Base-by-base conservation (phyloP, 2,113 vertebrate species). In the Lasiurus cinereus region DNA sequence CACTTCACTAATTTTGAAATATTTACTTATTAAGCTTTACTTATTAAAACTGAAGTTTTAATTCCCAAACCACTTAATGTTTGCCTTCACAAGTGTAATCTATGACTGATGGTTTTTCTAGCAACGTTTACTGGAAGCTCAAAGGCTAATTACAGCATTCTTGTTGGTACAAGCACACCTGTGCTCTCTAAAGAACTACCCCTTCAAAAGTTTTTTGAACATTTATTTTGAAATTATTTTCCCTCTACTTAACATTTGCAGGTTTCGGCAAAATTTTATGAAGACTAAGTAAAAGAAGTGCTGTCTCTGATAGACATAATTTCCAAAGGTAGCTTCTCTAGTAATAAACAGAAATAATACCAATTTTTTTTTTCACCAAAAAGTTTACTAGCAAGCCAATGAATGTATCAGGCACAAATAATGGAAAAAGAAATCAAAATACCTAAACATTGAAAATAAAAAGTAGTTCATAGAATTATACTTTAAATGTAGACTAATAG, bases 371-470 rank as follows among this genome's bases (percentile, higher is more conserved):
- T 50, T 27, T 50, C 18, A 39, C 39, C 12, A 66, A 76, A 85
- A 85, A 88, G 19, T 64, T 1, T 8, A 78, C 48, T 87, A 48
- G 8, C 2, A 88, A 10, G 6, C 2, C 91, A 91, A n/a, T n/a
- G n/a, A n/a, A 88, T 91, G 4, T 73, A 77, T 95, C 21, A 93
- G 27, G 73, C 5, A 72, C 62, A 80, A 66, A 21, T 91, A 89
- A 89, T 80, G 22, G n/a, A 77, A 90, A 95, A 91, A 43, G 7
- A 82, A 69, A 33, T 85, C 33, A 91, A 56, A 89, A n/a, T 67
- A 64, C 1, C 2, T 29, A 64, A 59, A 86, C 29, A 94, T 16
- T 85, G n/a, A 64, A 90, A n/a, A n/a, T n/a, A n/a, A n/a, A n/a
- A n/a, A 77, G 11, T 90, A 31, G 66, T 84, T 59, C 56, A 14